phyloP scores from a whole-genome alignment of 2,113 vertebrate species.

The Blennius ocellaris region DNA sequence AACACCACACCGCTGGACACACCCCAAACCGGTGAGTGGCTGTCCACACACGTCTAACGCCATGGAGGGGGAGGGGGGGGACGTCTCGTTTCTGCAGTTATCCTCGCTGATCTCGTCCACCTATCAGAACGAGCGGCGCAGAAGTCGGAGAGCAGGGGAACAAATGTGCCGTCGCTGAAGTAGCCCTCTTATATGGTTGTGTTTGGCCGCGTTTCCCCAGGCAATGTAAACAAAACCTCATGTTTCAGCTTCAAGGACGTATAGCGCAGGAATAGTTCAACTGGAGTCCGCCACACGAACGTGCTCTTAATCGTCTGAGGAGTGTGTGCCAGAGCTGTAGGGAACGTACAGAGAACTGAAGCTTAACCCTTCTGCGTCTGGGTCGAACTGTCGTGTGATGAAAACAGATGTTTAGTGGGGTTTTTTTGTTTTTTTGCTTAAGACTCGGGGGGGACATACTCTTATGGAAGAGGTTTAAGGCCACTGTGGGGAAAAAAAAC shows the following conservation, averaged over 20 bases:
- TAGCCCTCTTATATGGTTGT: not conserved
- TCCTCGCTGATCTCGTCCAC: not conserved
- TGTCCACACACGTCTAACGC: too few species aligned
- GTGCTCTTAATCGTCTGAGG: constrained; percentile 22
- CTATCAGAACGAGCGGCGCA: not conserved
- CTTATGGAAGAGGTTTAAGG: too few species aligned
- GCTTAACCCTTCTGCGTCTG: not conserved
- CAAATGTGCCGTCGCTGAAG: not conserved
- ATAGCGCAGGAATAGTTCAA: constrained; percentile 10
- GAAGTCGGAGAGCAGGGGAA: not conserved
- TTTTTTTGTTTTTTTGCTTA: too few species aligned
- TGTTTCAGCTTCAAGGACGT: not conserved
- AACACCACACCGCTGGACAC: constrained; percentile 80
- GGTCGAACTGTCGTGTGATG: not conserved
- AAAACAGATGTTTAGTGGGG: too few species aligned
- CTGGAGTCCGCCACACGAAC: constrained; percentile 4
- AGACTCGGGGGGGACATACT: too few species aligned
- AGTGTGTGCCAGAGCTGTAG: not conserved
- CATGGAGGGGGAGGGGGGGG: too few species aligned
- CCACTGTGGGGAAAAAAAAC: too few species aligned
- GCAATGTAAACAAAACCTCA: constrained; percentile 25
- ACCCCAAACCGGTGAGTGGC: constrained; percentile 85
- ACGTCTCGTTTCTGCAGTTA: not conserved
- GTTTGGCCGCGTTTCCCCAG: constrained; percentile 7
- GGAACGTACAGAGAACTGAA: not conserved